phyloP scores from a whole-genome alignment of 2,888 invertebrate species.

The Platypus cylindrus region DNA sequence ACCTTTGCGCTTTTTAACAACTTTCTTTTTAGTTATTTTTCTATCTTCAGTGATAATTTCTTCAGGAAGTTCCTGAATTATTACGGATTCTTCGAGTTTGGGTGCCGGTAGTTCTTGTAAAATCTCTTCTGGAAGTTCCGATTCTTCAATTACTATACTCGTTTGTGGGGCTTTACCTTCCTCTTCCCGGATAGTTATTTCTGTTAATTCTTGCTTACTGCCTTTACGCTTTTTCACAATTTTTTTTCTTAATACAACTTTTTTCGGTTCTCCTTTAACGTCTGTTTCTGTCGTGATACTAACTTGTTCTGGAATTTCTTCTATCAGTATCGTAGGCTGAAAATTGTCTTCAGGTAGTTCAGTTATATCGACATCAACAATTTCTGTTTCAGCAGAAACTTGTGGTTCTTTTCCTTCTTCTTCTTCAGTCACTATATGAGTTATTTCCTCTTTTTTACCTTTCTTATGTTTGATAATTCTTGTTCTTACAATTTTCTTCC shows the following conservation, averaged over 20 bases:
- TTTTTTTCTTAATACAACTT: slow-evolving; percentile 30
- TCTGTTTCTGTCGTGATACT: slow-evolving; percentile 28
- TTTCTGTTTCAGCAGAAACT: slow-evolving; percentile 27
- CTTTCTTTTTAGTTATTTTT: slow-evolving; percentile 24
- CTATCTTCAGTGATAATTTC: slow-evolving; percentile 22
- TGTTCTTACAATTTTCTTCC: slow-evolving; percentile 29
- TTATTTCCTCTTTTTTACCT: slow-evolving; percentile 31
- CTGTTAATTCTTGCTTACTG: slow-evolving; percentile 28
- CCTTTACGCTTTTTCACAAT: slow-evolving; percentile 33
- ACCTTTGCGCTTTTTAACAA: slow-evolving; percentile 25
- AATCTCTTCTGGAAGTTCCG: slow-evolving; percentile 18
- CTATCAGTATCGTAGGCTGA: slow-evolving; percentile 16
- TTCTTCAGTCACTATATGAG: slow-evolving; percentile 21
- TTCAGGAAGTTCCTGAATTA: slow-evolving; percentile 26
- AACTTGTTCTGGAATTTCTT: slow-evolving; percentile 28
- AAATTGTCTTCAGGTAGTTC: slow-evolving; percentile 19
- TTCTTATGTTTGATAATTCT: slow-evolving; percentile 34
- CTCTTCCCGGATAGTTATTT: slow-evolving; percentile 27
- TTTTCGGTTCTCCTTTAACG: slow-evolving; percentile 21
- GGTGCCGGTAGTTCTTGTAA: slow-evolving; percentile 12
- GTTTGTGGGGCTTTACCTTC: slow-evolving; percentile 29
- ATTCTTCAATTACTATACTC: slow-evolving; percentile 21
- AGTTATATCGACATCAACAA: slow-evolving; percentile 29
- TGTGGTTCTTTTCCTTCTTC: slow-evolving; percentile 26
- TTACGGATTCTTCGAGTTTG: slow-evolving; percentile 13